These are phyloP conservation scores for Chelonia mydas DNA, from an alignment of 2,797 vertebrate genomes.

Conservation along the genomic window DNA sequence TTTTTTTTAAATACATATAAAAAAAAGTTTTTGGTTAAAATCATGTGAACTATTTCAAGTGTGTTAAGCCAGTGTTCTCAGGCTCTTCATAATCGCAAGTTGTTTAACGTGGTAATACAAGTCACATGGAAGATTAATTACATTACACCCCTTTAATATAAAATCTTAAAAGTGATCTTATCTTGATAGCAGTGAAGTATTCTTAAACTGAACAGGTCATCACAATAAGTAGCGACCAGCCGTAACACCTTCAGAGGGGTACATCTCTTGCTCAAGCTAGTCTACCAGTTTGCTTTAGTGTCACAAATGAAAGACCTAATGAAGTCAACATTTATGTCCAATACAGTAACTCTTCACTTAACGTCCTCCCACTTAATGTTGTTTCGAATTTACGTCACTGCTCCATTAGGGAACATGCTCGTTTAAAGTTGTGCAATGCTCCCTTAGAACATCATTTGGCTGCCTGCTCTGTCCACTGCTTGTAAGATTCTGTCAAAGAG, in stretches of 20 bases:
- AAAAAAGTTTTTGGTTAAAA: not conserved
- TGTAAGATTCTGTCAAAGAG: too few species aligned
- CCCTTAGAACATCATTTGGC: too few species aligned
- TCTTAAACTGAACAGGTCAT: not conserved
- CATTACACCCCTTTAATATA: not conserved
- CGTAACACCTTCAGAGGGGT: not conserved
- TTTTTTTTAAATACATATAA: not conserved
- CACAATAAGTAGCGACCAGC: not conserved
- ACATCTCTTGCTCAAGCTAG: not conserved
- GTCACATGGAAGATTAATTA: not conserved
- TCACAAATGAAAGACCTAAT: not conserved
- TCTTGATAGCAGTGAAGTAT: not conserved
- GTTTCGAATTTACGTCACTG: too few species aligned
- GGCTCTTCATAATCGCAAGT: not conserved
- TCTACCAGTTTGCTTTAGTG: not conserved
- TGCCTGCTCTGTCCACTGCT: too few species aligned
- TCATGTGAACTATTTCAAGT: not conserved
- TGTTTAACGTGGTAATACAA: not conserved
- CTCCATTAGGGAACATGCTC: too few species aligned
- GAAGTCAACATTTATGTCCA: not conserved
- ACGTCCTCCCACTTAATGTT: too few species aligned
- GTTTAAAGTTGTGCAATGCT: too few species aligned
- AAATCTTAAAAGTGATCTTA: not conserved
- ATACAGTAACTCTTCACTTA: too few species aligned
- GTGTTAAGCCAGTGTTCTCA: not conserved